Conservation (phyloP, 2,113 vertebrate genomes). For the Marcusenius ussheri region DNA sequence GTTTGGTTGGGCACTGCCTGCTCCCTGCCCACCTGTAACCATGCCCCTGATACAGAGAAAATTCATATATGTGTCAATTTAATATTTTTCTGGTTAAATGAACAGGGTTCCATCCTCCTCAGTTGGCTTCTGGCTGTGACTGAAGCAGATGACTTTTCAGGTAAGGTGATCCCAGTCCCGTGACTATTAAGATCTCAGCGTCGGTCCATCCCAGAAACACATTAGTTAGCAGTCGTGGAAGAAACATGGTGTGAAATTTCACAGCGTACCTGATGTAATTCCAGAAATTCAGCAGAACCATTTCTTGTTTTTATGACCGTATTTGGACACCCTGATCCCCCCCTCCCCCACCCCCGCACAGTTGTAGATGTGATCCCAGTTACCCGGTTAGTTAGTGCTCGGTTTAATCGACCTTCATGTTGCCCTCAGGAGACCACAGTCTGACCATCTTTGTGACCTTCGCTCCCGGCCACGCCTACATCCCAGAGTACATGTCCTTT, state of each 20-base stretch:
- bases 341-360: background rate
- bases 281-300: background rate
- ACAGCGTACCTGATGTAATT: background rate
- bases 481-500: constrained; percentile 14
- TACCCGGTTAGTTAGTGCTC: background rate
- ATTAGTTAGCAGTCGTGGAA: background rate
- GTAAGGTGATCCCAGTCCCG: background rate
- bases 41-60: background rate
- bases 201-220: background rate
- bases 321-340: background rate
- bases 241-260: background rate
- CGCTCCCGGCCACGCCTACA: background rate
- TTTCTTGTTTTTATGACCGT: background rate
- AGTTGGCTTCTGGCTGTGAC: background rate
- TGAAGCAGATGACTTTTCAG: constrained; percentile 5
- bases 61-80: background rate
- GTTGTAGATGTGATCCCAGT: background rate
- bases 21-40: background rate
- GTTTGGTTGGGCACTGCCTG: background rate
- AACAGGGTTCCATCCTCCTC: background rate
- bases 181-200: background rate
- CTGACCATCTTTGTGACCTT: constrained; percentile 12
- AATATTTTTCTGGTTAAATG: background rate
- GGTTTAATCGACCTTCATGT: background rate
- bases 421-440: constrained; percentile 12